phyloP scores from a whole-genome alignment of 2,113 vertebrate species.

The Triplophysa dalaica region DNA sequence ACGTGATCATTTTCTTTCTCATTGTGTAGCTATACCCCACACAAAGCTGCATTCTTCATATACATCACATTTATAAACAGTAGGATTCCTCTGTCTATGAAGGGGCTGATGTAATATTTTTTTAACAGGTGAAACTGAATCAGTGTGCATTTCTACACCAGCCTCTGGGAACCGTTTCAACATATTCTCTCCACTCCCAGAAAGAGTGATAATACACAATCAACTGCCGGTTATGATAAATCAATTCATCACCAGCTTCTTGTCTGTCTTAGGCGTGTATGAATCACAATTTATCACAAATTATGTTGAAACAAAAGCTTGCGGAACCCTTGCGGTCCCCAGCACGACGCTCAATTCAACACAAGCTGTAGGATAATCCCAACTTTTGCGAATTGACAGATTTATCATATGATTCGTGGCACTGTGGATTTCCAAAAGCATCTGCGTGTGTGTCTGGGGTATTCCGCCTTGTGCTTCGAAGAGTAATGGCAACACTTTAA shows the following conservation, averaged over 20 bases:
- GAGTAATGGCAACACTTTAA: background rate
- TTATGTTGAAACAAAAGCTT: constrained; percentile 1
- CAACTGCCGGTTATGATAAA: constrained; percentile 26
- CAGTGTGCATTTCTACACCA: background rate
- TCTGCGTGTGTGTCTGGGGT: background rate
- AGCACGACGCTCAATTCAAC: constrained; percentile 9
- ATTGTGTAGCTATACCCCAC: no score
- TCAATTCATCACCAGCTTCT: constrained; percentile 28
- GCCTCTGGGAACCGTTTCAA: constrained; percentile 1
- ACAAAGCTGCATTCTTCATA: no score
- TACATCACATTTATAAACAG: no score
- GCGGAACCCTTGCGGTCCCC: background rate
- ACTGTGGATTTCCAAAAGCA: constrained; percentile 1
- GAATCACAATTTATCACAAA: constrained; percentile 24
- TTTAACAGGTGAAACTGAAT: background rate
- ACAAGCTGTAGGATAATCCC: background rate
- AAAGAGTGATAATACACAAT: constrained; percentile 1
- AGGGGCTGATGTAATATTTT: background rate
- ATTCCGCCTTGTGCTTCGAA: background rate
- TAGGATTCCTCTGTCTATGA: background rate
- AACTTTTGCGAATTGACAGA: background rate
- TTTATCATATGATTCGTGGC: constrained; percentile 1
- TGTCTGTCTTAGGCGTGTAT: constrained; percentile 2
- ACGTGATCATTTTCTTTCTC: no score
- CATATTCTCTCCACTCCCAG: background rate